These are phyloP conservation scores for Dryas iulia DNA, from an alignment of 1,140 invertebrate genomes.

Conservation along the genomic window DNA sequence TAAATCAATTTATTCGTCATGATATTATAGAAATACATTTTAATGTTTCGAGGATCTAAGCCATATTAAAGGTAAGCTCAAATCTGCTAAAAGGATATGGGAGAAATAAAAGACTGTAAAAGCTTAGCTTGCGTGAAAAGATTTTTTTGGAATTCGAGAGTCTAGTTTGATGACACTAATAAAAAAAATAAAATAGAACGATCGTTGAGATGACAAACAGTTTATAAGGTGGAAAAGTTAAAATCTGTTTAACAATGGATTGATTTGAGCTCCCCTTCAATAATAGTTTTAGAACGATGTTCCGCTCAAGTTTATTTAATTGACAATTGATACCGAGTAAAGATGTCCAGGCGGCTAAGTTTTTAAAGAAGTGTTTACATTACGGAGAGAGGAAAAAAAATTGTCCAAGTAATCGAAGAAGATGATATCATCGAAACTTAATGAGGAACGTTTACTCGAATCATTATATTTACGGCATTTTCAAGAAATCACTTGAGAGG, in stretches of 20 bases:
- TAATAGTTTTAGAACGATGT: conserved; percentile 4
- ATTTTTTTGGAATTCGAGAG: not conserved
- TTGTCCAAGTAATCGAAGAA: no score
- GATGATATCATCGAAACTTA: no score
- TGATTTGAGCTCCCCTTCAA: conserved; percentile 13
- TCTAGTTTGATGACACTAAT: not conserved
- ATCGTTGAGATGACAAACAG: not conserved
- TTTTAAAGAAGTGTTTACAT: not conserved
- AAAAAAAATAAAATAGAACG: not conserved
- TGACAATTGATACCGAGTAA: not conserved
- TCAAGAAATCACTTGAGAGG: not conserved
- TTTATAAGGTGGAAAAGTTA: not conserved
- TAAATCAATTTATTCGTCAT: conserved; percentile 1
- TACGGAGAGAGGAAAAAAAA: no score
- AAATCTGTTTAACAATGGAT: not conserved
- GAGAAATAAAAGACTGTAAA: conserved; percentile 5
- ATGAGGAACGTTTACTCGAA: no score
- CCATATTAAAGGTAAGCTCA: conserved; percentile 11
- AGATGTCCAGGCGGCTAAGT: not conserved
- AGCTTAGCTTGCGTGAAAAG: not conserved
- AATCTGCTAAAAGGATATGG: conserved; percentile 7
- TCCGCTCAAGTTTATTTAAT: not conserved
- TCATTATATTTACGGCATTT: not conserved
- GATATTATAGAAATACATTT: conserved; percentile 10
- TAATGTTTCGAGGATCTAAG: not conserved